Conservation (phyloP, 2,888 invertebrate genomes). For the Escarpia spicata region DNA sequence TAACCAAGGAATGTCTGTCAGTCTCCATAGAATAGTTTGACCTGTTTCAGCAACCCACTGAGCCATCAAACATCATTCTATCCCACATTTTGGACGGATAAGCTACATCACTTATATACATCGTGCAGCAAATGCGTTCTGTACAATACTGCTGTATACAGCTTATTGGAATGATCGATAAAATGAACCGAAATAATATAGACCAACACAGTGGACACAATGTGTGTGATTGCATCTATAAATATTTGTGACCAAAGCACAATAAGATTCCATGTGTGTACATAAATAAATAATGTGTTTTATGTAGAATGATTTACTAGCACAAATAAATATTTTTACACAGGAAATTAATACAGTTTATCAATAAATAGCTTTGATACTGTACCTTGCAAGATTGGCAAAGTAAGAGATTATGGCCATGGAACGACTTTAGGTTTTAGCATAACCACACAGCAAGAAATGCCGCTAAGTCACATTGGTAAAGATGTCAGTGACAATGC, state of each 20-base stretch:
- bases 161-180: not conserved
- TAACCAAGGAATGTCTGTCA: not conserved
- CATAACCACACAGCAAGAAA: not conserved
- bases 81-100: not conserved
- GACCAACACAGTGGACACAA: not conserved
- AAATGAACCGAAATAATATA: not conserved
- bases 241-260: not conserved
- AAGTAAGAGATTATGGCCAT: not conserved
- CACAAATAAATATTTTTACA: not conserved
- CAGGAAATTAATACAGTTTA: not conserved
- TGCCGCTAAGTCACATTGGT: not conserved
- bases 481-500: not conserved
- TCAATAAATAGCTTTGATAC: not conserved
- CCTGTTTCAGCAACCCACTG: not conserved
- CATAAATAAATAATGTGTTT: not conserved
- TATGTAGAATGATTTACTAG: not conserved
- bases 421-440: not conserved
- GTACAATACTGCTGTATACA: not conserved
- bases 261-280: not conserved
- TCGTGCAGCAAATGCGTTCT: not conserved
- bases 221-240: not conserved
- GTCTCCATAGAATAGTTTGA: not conserved
- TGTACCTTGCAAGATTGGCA: not conserved
- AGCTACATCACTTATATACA: not conserved
- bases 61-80: not conserved